These are phyloP conservation scores for Heliothis virescens DNA, from an alignment of 1,140 invertebrate genomes.

Conservation along the genomic window DNA sequence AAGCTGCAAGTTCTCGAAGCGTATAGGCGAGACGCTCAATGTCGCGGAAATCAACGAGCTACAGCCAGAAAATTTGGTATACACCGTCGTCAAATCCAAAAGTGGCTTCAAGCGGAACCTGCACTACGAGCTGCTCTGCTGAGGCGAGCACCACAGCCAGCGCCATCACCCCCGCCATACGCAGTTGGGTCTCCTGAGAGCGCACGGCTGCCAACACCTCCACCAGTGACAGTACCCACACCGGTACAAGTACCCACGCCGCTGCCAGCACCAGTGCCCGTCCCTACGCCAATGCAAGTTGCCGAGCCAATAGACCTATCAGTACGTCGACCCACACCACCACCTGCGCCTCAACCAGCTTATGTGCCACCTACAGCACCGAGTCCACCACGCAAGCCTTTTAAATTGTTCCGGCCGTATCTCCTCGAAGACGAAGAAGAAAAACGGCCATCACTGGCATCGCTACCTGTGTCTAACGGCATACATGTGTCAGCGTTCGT, in stretches of 20 bases:
- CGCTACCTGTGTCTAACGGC: constrained; percentile 68
- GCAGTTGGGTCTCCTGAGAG: constrained; percentile 78
- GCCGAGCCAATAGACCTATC: constrained; percentile 86
- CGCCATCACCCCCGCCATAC: constrained; percentile 77
- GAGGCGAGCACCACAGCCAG: constrained; percentile 78
- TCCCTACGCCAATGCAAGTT: constrained; percentile 64
- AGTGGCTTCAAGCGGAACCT: constrained; percentile 94
- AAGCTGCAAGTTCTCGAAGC: constrained; percentile 95
- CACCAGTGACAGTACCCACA: constrained; percentile 82
- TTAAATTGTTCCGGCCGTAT: constrained; percentile 89
- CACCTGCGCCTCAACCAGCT: constrained; percentile 59
- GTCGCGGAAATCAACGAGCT: constrained; percentile 93
- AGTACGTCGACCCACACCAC: constrained; percentile 76
- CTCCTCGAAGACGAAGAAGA: constrained; percentile 75
- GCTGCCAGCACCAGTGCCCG: constrained; percentile 54
- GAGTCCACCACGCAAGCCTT: constrained; percentile 76
- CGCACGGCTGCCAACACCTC: constrained; percentile 76
- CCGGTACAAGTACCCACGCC: constrained; percentile 65
- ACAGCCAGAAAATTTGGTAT: constrained; percentile 95
- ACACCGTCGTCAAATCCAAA: constrained; percentile 94
- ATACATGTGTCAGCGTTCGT: constrained; percentile 78
- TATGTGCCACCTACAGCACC: constrained; percentile 54
- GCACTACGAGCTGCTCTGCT: constrained; percentile 90
- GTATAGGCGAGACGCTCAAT: constrained; percentile 93
- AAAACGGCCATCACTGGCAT: constrained; percentile 68